Base-by-base conservation (phyloP, 2,888 invertebrate species). In the Maniola hyperantus region DNA sequence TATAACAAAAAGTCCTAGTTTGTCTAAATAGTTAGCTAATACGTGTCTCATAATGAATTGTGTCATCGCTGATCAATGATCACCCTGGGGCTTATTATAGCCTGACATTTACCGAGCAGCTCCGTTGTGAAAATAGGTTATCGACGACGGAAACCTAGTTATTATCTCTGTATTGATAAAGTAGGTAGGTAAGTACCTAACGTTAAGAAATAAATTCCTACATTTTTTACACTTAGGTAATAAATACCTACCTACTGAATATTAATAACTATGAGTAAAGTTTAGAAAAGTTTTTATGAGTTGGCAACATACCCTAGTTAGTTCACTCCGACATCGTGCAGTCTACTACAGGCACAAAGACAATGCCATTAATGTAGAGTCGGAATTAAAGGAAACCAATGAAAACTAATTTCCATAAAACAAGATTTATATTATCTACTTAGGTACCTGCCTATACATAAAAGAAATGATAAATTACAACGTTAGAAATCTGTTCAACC, bases 81-180 rank as follows among this genome's bases (percentile, higher is more conserved):
- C 55, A 55, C 39, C 15, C 13, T 51, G 39, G 51, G 51, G 20
- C 42, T 62, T 62, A 62, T 53, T 53, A 67, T 64, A 67, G 58
- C 46, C 51, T 69, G 69, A 62, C 69, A 67, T 69, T 69, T 67
- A 62, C 57, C 39, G 63, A 57, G 46, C 61, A 55, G 18, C 55
- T 39, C 42, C 20, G 61, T 61, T 69, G 39, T 69, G 67, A 65
- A 67, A 54, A 67, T 67, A 62, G 60, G 50, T 44, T 69, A 67
- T 62, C 57, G 33, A 53, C 53, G 62, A 5, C 62, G 53, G 26
- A 53, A 60, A 50, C 13, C 48, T 57, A 57, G 13, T 26, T 50
- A 46, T 59, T 46, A 60, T 50, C 60, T 60, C 11, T 18, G 18
- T 36, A 48, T 20, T 48, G 48, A 50, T 60, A 59, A 46, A 60